Evolutionary conservation across 53 echinoderm and acorn worm genomes (phyloP).

Genomic region (Apostichopus leukothele): DNA sequence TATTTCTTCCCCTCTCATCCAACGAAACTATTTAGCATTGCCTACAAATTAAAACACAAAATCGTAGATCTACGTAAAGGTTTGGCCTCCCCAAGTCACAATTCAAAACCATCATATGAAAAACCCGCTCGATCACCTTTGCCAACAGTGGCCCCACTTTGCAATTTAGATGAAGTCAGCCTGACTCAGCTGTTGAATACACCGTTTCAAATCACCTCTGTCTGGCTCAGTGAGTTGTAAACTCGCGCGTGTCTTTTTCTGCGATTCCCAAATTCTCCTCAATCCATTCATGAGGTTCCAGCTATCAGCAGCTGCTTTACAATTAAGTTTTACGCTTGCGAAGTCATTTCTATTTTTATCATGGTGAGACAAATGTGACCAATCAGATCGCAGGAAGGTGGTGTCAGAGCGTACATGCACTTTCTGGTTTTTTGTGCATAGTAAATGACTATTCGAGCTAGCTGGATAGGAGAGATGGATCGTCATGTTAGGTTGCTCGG

Average conservation of each 20-base stretch:
- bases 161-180: constrained; percentile 20
- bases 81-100: too few relatives aligned
- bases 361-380: constrained; percentile 22
- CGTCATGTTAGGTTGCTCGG: neutral
- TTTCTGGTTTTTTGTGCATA: neutral
- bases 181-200: constrained; percentile 20
- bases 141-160: constrained; percentile 12
- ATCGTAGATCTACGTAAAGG: too few relatives aligned
- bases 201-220: neutral
- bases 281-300: neutral
- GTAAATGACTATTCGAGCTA: neutral
- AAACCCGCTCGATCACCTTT: too few relatives aligned
- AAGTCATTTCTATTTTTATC: constrained; percentile 33
- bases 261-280: constrained; percentile 11
- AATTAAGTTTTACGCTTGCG: neutral
- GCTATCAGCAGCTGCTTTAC: constrained; percentile 12
- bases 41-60: too few relatives aligned
- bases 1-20: too few relatives aligned
- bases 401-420: constrained; percentile 8
- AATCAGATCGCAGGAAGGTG: constrained; percentile 20
- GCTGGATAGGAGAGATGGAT: neutral
- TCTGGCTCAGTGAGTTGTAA: neutral
- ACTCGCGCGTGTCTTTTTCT: neutral
- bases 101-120: too few relatives aligned
- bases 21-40: too few relatives aligned